Conservation (phyloP, 2,888 invertebrate genomes). For the Cryptus armator region DNA sequence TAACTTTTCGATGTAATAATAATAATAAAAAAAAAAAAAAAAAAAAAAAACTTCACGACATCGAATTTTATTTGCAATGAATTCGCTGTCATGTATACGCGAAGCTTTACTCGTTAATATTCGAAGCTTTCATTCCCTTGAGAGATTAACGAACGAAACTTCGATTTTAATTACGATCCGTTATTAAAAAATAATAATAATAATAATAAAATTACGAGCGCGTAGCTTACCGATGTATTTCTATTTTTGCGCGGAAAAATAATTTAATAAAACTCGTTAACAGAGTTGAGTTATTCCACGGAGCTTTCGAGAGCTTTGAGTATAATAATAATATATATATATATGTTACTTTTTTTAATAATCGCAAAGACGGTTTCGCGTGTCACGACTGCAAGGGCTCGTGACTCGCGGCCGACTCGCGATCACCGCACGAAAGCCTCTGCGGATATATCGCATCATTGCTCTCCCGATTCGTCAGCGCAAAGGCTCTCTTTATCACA, state of each 20-base stretch:
- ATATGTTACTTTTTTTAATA: neutral
- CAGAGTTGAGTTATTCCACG: neutral
- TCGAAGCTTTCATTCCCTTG: no score
- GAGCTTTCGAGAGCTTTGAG: neutral
- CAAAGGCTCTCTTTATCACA: neutral
- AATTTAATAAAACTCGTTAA: neutral
- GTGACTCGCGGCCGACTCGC: slow-evolving; percentile 8
- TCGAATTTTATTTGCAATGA: no score
- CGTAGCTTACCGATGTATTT: neutral
- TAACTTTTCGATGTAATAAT: neutral
- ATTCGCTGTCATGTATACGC: no score
- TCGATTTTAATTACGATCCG: no score
- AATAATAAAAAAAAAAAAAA: slow-evolving; percentile 20
- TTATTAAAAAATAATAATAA: no score
- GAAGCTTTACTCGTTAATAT: no score
- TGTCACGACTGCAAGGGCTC: slow-evolving; percentile 2
- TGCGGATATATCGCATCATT: neutral
- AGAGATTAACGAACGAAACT: no score
- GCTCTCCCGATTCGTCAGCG: neutral
- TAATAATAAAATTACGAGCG: no score
- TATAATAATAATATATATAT: neutral
- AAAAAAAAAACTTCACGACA: slow-evolving; percentile 1
- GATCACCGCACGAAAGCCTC: slow-evolving; percentile 4
- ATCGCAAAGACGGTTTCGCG: slow-evolving; percentile 1
- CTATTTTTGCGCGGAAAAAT: neutral